Evolutionary conservation across 1,140 invertebrate species (phyloP).

Genomic region (Phortica variegata): DNA sequence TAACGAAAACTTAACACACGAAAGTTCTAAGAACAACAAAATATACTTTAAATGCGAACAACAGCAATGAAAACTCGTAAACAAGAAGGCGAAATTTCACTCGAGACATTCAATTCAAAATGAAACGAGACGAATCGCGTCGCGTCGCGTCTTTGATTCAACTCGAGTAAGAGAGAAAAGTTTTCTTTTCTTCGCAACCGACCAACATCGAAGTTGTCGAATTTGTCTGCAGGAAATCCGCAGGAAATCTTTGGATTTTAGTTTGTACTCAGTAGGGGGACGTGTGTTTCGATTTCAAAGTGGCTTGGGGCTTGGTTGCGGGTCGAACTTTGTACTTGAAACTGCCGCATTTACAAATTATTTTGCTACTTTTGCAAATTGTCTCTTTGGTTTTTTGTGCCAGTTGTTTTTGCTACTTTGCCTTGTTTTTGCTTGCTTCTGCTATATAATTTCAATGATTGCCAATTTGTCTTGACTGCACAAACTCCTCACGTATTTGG

Average conservation of each 20-base stretch:
- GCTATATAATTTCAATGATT: constrained; percentile 27
- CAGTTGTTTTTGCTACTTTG: constrained; percentile 36
- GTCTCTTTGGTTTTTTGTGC: constrained; percentile 20
- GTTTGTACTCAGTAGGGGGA: constrained; percentile 22
- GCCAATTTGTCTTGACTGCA: not conserved
- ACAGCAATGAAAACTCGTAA: constrained; percentile 50
- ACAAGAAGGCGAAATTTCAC: constrained; percentile 52
- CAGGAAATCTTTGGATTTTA: constrained; percentile 49
- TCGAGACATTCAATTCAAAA: constrained; percentile 34
- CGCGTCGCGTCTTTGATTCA: constrained; percentile 12
- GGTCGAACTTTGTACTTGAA: not conserved
- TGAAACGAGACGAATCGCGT: constrained; percentile 26
- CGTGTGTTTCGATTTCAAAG: constrained; percentile 17
- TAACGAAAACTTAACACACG: constrained; percentile 34
- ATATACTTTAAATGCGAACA: constrained; percentile 54
- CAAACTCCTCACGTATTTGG: constrained; percentile 7
- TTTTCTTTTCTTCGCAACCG: constrained; percentile 17
- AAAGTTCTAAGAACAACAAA: constrained; percentile 47
- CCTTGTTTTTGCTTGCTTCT: not conserved
- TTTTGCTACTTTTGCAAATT: too few relatives aligned
- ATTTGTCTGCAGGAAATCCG: constrained; percentile 51
- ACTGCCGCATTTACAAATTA: too few relatives aligned
- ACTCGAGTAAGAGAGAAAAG: constrained; percentile 27
- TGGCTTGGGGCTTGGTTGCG: not conserved
- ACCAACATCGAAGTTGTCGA: constrained; percentile 34